Conservation (phyloP, 2,888 invertebrate species). For the Eilema sororculum region DNA sequence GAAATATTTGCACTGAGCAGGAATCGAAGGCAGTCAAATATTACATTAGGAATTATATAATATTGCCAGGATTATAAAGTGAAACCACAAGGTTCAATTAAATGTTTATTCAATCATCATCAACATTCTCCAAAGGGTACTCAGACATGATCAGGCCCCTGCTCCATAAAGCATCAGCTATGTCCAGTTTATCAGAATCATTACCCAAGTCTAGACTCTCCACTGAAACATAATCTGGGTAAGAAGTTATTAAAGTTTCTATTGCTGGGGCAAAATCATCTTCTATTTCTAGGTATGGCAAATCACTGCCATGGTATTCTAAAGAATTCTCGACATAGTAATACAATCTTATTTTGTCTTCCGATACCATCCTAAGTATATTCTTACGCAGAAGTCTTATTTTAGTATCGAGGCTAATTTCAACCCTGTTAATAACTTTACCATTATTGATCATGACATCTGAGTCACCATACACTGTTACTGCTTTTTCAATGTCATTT, state of each 20-base stretch:
- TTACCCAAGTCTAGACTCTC: slow-evolving; percentile 90
- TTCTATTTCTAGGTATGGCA: slow-evolving; percentile 90
- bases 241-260: slow-evolving; percentile 90
- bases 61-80: no score
- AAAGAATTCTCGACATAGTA: slow-evolving; percentile 94
- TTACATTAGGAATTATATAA: no score
- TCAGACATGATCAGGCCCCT: slow-evolving; percentile 92
- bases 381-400: slow-evolving; percentile 87
- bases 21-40: no score
- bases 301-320: slow-evolving; percentile 94
- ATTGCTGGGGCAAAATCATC: slow-evolving; percentile 90
- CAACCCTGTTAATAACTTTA: slow-evolving; percentile 88
- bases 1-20: no score
- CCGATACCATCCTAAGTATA: slow-evolving; percentile 88
- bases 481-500: slow-evolving; percentile 88
- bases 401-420: slow-evolving; percentile 89
- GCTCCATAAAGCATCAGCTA: slow-evolving; percentile 93
- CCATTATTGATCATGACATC: slow-evolving; percentile 89
- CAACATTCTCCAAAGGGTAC: slow-evolving; percentile 84
- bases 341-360: slow-evolving; percentile 90
- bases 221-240: slow-evolving; percentile 92
- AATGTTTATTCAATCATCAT: slow-evolving; percentile 72
- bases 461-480: slow-evolving; percentile 91
- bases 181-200: slow-evolving; percentile 88
- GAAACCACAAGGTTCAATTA: background rate